phyloP scores from a whole-genome alignment of 1,140 invertebrate genomes.

The Hylaeus volcanicus region DNA sequence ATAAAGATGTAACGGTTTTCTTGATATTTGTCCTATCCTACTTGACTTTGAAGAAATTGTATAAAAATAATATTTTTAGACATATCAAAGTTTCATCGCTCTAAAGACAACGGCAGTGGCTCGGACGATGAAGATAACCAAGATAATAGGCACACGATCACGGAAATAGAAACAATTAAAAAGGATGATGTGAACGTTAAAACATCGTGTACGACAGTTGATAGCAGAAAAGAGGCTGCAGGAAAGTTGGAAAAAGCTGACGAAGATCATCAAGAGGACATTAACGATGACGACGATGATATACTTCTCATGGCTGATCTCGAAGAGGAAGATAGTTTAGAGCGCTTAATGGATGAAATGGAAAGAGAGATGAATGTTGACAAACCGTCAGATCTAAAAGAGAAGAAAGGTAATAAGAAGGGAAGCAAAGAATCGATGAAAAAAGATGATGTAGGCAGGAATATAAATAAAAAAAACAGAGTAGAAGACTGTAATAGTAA shows the following conservation, averaged over 20 bases:
- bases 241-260: constrained; percentile 38
- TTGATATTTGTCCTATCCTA: background rate
- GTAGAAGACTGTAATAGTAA: constrained; percentile 38
- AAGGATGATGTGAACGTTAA: constrained; percentile 41
- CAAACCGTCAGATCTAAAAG: constrained; percentile 61
- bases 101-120: constrained; percentile 69
- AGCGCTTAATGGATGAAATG: constrained; percentile 78
- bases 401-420: constrained; percentile 56
- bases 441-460: constrained; percentile 41
- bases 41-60: background rate
- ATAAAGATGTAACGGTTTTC: background rate
- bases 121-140: constrained; percentile 75
- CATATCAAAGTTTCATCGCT: constrained; percentile 75
- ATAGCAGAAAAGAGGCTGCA: constrained; percentile 51
- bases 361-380: constrained; percentile 74
- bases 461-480: constrained; percentile 40
- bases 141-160: constrained; percentile 41
- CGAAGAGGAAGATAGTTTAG: constrained; percentile 77
- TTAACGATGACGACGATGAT: constrained; percentile 76
- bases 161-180: constrained; percentile 39
- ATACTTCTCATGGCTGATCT: constrained; percentile 75
- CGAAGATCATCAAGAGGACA: constrained; percentile 56
- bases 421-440: constrained; percentile 41
- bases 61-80: constrained; percentile 57
- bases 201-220: constrained; percentile 48